Conservation (phyloP, 2,113 vertebrate genomes). For the Labeo catla region DNA sequence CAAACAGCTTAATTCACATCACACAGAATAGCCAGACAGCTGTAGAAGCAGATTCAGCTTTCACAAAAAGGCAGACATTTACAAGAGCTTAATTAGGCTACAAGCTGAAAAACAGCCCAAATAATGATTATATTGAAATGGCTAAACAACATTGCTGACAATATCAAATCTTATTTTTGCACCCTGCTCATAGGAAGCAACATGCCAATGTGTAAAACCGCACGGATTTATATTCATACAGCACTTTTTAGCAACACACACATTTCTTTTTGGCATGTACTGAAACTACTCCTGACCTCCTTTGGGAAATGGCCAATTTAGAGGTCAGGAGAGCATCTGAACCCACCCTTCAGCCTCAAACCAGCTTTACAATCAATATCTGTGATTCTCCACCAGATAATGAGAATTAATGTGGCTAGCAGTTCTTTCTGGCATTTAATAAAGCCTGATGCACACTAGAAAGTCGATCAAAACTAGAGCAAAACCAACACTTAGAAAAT, state of each 20-base stretch:
- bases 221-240: not conserved
- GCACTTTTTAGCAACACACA: not conserved
- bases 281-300: not conserved
- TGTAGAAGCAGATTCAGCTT: not conserved
- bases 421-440: not conserved
- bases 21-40: not conserved
- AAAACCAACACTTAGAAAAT: not conserved
- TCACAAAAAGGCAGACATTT: not conserved
- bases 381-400: not conserved
- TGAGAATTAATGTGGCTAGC: not conserved
- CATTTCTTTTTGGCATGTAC: not conserved
- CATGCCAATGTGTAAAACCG: not conserved
- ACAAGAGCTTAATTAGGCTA: not conserved
- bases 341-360: not conserved
- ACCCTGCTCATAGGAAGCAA: not conserved
- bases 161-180: not conserved
- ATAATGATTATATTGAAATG: not conserved
- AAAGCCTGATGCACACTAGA: not conserved
- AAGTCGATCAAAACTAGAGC: not conserved
- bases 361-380: not conserved
- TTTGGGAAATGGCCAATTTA: not conserved
- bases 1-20: not conserved
- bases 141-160: not conserved
- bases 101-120: not conserved
- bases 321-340: not conserved